These are phyloP conservation scores for Drosophila rufa DNA, from an alignment of 1,140 invertebrate species.

Conservation along the genomic window DNA sequence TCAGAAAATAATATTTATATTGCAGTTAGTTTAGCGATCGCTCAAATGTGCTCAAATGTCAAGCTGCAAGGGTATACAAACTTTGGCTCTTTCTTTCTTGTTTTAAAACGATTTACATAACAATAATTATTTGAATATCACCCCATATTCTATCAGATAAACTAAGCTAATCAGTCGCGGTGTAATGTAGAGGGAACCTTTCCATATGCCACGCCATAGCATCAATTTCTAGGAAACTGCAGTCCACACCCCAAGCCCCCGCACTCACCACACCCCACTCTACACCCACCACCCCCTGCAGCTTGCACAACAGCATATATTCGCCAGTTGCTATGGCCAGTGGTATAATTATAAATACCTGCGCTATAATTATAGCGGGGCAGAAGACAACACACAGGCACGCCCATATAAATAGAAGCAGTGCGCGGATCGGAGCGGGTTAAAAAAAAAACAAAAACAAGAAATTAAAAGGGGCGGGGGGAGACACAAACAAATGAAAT, in stretches of 20 bases:
- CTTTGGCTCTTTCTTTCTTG: no score
- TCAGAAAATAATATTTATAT: no score
- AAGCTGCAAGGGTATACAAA: no score
- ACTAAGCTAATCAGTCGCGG: background rate
- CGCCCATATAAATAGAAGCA: conserved; percentile 72
- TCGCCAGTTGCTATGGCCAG: conserved; percentile 55
- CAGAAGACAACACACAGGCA: conserved; percentile 68
- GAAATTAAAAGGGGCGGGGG: background rate
- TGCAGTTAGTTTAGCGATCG: no score
- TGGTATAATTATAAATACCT: conserved; percentile 76
- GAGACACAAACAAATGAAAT: conserved; percentile 9
- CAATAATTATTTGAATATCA: no score
- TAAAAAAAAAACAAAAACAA: conserved; percentile 6
- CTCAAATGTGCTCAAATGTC: no score
- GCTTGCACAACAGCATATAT: conserved; percentile 41
- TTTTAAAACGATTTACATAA: background rate
- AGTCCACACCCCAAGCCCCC: background rate
- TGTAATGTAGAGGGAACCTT: conserved; percentile 2
- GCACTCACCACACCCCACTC: background rate
- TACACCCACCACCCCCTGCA: conserved; percentile 22
- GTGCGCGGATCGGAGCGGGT: conserved; percentile 13
- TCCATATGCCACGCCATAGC: conserved; percentile 32
- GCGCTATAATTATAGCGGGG: conserved; percentile 74
- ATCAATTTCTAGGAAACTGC: conserved; percentile 44
- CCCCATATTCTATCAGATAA: background rate